Conservation (phyloP, 2,113 vertebrate genomes). For the Bothrops jararaca region DNA sequence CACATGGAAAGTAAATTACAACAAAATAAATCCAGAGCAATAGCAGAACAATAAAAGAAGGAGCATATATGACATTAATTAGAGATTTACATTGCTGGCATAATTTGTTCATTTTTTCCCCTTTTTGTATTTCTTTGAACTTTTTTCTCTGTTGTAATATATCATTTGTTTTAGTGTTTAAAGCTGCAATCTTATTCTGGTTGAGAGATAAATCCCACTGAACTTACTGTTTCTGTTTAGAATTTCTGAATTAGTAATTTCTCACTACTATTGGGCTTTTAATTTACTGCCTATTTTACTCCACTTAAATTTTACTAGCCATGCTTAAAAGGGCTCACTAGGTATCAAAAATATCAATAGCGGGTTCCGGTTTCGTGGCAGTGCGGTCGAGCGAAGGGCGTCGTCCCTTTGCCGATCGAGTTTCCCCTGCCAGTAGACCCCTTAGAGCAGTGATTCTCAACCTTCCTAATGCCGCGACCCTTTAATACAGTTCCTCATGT, state of each 20-base stretch:
- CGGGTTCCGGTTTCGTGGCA: too few relatives aligned
- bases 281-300: neutral
- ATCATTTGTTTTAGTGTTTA: slow-evolving; percentile 20
- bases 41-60: slow-evolving; percentile 30
- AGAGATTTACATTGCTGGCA: slow-evolving; percentile 26
- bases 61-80: slow-evolving; percentile 13
- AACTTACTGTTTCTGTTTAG: neutral
- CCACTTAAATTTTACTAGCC: slow-evolving; percentile 22
- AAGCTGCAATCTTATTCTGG: neutral
- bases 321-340: neutral
- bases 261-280: neutral
- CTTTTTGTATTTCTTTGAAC: neutral
- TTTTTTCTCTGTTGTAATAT: slow-evolving; percentile 23
- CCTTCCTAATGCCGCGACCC: too few relatives aligned
- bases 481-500: too few relatives aligned
- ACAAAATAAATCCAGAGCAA: slow-evolving; percentile 12
- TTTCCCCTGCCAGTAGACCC: too few relatives aligned
- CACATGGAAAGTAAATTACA: slow-evolving; percentile 40
- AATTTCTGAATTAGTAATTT: neutral
- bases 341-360: neutral
- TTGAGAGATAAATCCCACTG: neutral
- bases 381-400: too few relatives aligned
- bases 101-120: slow-evolving; percentile 12
- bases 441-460: too few relatives aligned
- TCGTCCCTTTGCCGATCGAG: too few relatives aligned